Percentiles rank a stretch among this genome's conserved stretches.
Conservation (phyloP, 2,113 vertebrate genomes). For the Daphoenositta chrysoptera region DNA sequence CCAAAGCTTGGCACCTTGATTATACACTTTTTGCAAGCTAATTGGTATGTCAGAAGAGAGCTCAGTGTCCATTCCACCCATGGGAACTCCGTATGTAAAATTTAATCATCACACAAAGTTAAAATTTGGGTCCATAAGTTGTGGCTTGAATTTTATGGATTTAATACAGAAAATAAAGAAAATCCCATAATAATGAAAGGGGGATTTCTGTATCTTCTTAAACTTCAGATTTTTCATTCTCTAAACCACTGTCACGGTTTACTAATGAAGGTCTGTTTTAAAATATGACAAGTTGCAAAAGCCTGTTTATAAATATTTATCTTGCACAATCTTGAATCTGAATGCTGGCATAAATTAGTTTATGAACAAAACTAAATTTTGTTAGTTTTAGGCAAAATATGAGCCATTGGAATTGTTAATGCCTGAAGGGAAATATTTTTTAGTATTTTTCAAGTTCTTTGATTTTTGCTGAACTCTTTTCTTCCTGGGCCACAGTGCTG, state of each 20-base stretch:
- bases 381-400: neutral
- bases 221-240: neutral
- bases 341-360: neutral
- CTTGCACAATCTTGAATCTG: neutral
- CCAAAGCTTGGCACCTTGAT: neutral
- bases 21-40: neutral
- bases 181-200: neutral
- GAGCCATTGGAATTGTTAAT: neutral
- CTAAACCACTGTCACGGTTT: neutral
- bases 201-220: neutral
- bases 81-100: neutral
- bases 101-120: neutral
- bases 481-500: neutral
- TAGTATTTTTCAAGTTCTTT: neutral
- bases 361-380: neutral
- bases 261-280: neutral
- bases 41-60: neutral
- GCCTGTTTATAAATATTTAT: neutral
- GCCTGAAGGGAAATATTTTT: neutral
- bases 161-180: neutral
- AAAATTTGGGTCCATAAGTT: neutral
- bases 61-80: accelerated
- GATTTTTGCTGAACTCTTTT: neutral
- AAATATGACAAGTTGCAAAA: neutral
- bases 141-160: neutral